Conservation (phyloP, 2,888 invertebrate species). For the Hecatera dysodea region DNA sequence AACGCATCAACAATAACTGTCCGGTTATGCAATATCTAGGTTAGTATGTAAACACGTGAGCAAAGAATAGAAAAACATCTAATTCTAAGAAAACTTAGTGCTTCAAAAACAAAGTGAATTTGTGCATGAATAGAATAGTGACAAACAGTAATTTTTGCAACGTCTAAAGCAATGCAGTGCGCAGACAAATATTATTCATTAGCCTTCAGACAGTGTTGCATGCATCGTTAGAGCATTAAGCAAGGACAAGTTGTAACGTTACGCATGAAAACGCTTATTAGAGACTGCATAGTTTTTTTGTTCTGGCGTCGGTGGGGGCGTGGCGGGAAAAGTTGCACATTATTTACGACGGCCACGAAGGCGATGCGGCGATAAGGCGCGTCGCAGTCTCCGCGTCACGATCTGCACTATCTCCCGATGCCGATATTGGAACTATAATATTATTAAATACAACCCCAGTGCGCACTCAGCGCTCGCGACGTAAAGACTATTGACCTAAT, state of each 20-base stretch:
- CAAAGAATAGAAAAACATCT: slow-evolving; percentile 45
- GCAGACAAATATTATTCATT: slow-evolving; percentile 61
- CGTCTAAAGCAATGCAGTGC: slow-evolving; percentile 36
- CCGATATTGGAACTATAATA: slow-evolving; percentile 88
- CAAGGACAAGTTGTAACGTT: slow-evolving; percentile 65
- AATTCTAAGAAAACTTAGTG: slow-evolving; percentile 49
- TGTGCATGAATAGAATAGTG: slow-evolving; percentile 44
- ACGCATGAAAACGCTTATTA: slow-evolving; percentile 61
- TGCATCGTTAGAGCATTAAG: slow-evolving; percentile 65
- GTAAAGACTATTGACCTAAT: slow-evolving; percentile 74
- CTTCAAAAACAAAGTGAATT: slow-evolving; percentile 39
- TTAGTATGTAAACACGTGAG: slow-evolving; percentile 50
- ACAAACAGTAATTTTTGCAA: slow-evolving; percentile 57
- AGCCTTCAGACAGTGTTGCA: slow-evolving; percentile 66
- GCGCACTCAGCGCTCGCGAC: slow-evolving; percentile 63
- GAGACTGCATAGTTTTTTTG: slow-evolving; percentile 78
- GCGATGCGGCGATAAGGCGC: slow-evolving; percentile 90
- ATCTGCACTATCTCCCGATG: slow-evolving; percentile 87
- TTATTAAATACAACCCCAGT: slow-evolving; percentile 78
- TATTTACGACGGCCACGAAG: slow-evolving; percentile 90
- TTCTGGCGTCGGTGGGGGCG: slow-evolving; percentile 83
- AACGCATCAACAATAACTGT: slow-evolving; percentile 45
- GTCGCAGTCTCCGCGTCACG: slow-evolving; percentile 90
- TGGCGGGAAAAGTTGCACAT: slow-evolving; percentile 90
- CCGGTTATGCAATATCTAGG: slow-evolving; percentile 42